Evolutionary conservation across 2,797 vertebrate species (phyloP).

Genomic region (Podargus strigoides): DNA sequence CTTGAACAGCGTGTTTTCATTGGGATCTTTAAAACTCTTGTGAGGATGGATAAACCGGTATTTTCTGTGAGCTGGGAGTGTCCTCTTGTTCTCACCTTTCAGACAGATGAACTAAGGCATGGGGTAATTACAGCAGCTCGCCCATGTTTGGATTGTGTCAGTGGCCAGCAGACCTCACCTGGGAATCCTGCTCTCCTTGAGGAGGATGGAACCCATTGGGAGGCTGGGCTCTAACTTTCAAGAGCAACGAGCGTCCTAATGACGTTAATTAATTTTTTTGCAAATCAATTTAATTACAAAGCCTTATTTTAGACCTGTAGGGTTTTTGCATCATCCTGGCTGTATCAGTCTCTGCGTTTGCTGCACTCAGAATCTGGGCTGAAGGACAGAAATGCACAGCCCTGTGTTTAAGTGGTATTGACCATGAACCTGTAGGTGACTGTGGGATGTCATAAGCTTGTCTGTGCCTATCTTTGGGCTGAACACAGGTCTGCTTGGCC

Average conservation of each 20-base stretch:
- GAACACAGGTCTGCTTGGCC: neutral
- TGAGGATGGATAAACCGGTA: neutral
- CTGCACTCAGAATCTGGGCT: rapidly evolving
- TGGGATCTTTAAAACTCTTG: neutral
- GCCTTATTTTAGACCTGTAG: neutral
- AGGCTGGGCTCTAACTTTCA: neutral
- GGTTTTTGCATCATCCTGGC: neutral
- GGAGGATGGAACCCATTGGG: rapidly evolving
- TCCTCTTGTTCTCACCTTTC: neutral
- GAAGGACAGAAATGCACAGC: neutral
- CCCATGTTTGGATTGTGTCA: neutral
- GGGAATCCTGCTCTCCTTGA: neutral
- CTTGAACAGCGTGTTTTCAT: neutral
- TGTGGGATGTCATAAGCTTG: rapidly evolving
- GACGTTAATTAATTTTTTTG: neutral
- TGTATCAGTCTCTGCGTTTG: rapidly evolving
- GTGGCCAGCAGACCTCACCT: neutral
- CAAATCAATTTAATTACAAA: neutral
- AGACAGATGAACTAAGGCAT: neutral
- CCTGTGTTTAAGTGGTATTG: rapidly evolving
- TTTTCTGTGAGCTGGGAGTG: conserved; percentile 1
- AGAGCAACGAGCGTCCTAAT: neutral
- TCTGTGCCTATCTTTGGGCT: neutral
- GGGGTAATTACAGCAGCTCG: neutral
- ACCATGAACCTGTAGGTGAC: neutral